A percentile compares a stretch with the other conserved stretches of the same genome.
phyloP scores from a whole-genome alignment of 2,888 invertebrate genomes.

The Ditylenchus weischeri region DNA sequence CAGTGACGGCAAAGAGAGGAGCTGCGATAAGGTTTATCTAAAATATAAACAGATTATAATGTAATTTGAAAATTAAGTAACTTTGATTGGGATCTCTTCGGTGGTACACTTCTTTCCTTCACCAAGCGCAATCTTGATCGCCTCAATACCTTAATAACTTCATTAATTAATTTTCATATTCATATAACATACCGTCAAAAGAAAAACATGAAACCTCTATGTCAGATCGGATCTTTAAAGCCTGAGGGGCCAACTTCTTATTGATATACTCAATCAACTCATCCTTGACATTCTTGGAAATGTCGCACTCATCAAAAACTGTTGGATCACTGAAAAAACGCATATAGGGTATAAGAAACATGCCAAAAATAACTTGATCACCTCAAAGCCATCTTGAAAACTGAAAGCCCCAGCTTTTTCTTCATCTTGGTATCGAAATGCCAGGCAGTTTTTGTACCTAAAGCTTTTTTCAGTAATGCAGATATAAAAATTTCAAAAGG shows the following conservation, averaged over 20 bases:
- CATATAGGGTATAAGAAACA: not conserved
- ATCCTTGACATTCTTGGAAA: conserved; percentile 86
- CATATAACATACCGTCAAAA: conserved; percentile 71
- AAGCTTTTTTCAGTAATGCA: too few species aligned
- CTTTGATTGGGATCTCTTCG: conserved; percentile 86
- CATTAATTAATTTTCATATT: too few species aligned
- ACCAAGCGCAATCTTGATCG: conserved; percentile 83
- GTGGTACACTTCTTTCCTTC: conserved; percentile 86
- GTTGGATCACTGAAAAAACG: conserved; percentile 75
- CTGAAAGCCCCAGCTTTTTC: conserved; percentile 89
- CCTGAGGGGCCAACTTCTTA: conserved; percentile 90
- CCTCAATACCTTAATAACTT: conserved; percentile 76
- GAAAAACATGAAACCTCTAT: conserved; percentile 79
- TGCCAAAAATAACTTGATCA: conserved; percentile 63
- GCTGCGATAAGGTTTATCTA: conserved; percentile 95
- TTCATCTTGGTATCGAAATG: conserved; percentile 93
- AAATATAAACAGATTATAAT: conserved; percentile 9
- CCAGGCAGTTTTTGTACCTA: conserved; percentile 86
- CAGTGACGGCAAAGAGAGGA: conserved; percentile 93
- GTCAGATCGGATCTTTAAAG: conserved; percentile 82
- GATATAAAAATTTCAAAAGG: not conserved
- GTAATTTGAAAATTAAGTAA: conserved; percentile 37
- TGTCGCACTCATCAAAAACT: conserved; percentile 88
- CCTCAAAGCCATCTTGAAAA: conserved; percentile 95
- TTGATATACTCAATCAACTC: conserved; percentile 89